A percentile compares a stretch with the other conserved stretches of the same genome.
Evolutionary conservation across 2,888 invertebrate genomes (phyloP).

Genomic region (Desoria tigrina): DNA sequence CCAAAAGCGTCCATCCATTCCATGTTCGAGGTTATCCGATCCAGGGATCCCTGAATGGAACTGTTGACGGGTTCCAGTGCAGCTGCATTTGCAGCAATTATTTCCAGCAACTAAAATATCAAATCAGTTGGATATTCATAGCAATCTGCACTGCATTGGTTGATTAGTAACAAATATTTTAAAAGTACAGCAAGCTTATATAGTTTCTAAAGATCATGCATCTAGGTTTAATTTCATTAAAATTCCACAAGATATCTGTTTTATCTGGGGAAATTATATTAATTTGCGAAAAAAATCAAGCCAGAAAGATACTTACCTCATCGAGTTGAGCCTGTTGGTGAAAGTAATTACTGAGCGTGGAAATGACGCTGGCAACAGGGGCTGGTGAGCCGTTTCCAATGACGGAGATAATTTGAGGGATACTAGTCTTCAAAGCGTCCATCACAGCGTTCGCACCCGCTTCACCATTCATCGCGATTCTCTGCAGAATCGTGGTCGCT

Average conservation of each 20-base stretch:
- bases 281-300: no score
- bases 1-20: not conserved
- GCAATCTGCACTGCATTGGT: no score
- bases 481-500: not conserved
- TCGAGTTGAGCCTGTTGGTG: not conserved
- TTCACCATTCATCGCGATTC: not conserved
- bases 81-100: not conserved
- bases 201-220: not conserved
- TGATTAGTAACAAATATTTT: no score
- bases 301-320: no score
- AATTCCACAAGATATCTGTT: no score
- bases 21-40: not conserved
- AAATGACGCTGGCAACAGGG: not conserved
- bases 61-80: not conserved
- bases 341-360: not conserved
- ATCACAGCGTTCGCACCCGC: not conserved
- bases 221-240: no score
- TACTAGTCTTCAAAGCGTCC: not conserved
- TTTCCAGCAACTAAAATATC: not conserved
- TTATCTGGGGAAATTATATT: no score
- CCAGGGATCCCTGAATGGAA: not conserved
- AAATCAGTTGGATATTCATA: not conserved
- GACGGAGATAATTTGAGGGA: not conserved
- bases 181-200: not conserved
- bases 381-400: conserved; percentile 2